Evolutionary conservation across 2,888 invertebrate species (phyloP).

Genomic region (Pristionchus japonicus): DNA sequence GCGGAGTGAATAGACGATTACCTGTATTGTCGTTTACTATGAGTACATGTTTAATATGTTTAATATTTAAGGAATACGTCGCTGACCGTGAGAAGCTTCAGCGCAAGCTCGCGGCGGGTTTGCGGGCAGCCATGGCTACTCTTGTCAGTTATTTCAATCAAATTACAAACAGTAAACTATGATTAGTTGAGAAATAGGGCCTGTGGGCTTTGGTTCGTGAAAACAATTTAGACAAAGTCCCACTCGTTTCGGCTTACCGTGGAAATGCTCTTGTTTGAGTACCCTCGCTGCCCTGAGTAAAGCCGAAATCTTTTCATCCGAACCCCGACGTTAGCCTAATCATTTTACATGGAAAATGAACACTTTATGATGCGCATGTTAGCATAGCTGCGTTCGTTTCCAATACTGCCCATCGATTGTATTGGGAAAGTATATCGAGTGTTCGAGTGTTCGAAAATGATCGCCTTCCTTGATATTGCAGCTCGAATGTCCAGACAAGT

Average conservation of each 20-base stretch:
- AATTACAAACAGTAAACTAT: too few species aligned
- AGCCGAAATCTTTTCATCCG: too few species aligned
- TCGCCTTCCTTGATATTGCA: constrained; percentile 19
- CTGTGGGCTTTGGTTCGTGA: too few species aligned
- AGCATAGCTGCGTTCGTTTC: too few species aligned
- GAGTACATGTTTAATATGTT: neutral
- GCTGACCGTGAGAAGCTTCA: constrained; percentile 1
- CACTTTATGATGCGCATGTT: too few species aligned
- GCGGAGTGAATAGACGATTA: neutral
- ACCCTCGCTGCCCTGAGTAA: too few species aligned
- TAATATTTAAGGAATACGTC: constrained; percentile 36
- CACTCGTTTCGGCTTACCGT: neutral
- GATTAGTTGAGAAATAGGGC: too few species aligned
- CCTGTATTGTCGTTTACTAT: neutral
- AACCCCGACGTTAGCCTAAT: neutral
- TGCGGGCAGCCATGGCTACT: constrained; percentile 39
- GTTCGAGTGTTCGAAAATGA: neutral
- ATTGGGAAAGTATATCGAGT: neutral
- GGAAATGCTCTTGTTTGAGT: neutral
- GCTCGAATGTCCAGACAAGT: constrained; percentile 5
- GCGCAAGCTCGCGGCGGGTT: constrained; percentile 15
- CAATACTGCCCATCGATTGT: neutral
- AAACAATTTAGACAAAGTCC: too few species aligned
- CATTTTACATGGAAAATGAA: too few species aligned
- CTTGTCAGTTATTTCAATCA: neutral